Evolutionary conservation across 2,797 vertebrate species (phyloP).

Genomic region (Sebastiscus albofasciatus): DNA sequence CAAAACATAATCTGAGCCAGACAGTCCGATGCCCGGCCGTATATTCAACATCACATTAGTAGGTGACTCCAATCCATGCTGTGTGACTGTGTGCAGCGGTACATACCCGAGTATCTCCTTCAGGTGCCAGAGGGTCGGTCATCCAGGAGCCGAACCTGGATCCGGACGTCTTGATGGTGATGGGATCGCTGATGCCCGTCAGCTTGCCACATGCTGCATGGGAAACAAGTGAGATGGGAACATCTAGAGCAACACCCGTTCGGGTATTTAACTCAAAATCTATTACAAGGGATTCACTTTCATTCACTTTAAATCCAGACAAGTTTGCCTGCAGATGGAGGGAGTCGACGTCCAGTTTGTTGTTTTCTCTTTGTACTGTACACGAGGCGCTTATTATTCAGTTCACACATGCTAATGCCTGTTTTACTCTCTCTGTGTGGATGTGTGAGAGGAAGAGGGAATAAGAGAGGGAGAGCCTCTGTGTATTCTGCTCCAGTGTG

Average conservation of each 20-base stretch:
- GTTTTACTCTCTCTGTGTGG: slow-evolving; percentile 52
- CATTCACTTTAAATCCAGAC: slow-evolving; percentile 32
- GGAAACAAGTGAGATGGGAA: slow-evolving; percentile 48
- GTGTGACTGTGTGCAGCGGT: background rate
- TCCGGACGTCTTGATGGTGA: slow-evolving; percentile 97
- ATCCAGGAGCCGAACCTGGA: slow-evolving; percentile 99
- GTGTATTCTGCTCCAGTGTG: slow-evolving; percentile 42
- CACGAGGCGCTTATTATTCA: slow-evolving; percentile 57
- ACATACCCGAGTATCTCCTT: slow-evolving; percentile 95
- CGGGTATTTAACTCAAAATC: slow-evolving; percentile 1
- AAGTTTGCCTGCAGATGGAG: slow-evolving; percentile 19
- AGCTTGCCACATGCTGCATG: slow-evolving; percentile 96
- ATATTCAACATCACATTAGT: background rate
- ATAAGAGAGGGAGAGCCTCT: slow-evolving; percentile 12
- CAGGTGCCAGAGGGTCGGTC: slow-evolving; percentile 95
- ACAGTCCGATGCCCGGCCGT: too few relatives aligned
- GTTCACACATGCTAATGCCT: slow-evolving; percentile 63
- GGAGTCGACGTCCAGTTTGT: slow-evolving; percentile 16
- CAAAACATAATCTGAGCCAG: background rate
- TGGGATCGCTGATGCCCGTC: slow-evolving; percentile 96
- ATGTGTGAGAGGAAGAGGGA: slow-evolving; percentile 48
- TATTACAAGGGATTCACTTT: slow-evolving; percentile 8
- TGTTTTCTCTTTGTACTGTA: slow-evolving; percentile 6
- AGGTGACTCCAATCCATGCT: background rate
- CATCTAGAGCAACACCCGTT: slow-evolving; percentile 11